Evolutionary conservation across 2,888 invertebrate species (phyloP), one percentile per base, ranked within the genome.

Genomic region (Aphelenchoides bicaudatus): DNA sequence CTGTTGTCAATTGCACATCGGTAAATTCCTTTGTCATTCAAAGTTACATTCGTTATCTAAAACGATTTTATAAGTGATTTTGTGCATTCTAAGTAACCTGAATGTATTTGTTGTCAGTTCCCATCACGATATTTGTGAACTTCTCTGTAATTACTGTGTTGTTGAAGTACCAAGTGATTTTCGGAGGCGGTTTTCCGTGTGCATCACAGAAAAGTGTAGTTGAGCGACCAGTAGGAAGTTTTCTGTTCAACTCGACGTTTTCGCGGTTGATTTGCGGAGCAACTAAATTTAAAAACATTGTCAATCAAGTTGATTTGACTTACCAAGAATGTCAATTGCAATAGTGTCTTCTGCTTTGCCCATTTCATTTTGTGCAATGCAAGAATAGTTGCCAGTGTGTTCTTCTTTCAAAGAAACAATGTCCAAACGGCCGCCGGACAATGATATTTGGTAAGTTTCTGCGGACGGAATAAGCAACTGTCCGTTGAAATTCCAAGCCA

Each of bases 311-410:
- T 8, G 27, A n/a, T 34, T 29, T 34, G 27, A 38, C 80, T 74
- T 75, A 86, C 86, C 84, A 58, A 85, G 76, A 0, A 87, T 84
- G 51, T 83, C 82, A 1, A 87, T 73, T 31, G 80, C 79, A 53
- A 85, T 84, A 31, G 81, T 79, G 55, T 82, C 83, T n/a, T 81
- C 78, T 4, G 79, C 80, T 28, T 81, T 82, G 5, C 86, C 85
- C 68, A 83, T 83, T 37, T 81, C 78, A 69, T 86, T 87, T 47
- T 73, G 78, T 1, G 84, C 85, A 1, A 56, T 39, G 30, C 67
- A 67, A 21, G 52, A 43, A 50, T 85, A 86, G 28, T 83, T 81
- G 0, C 86, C 86, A 39, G 84, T 83, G 73, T 86, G 85, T 3
- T 61, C 60, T 46, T 65, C 62, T 29, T 66, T 66, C 25, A 79